phyloP scores from a whole-genome alignment of 2,113 vertebrate genomes.

The Apteryx owenii region DNA sequence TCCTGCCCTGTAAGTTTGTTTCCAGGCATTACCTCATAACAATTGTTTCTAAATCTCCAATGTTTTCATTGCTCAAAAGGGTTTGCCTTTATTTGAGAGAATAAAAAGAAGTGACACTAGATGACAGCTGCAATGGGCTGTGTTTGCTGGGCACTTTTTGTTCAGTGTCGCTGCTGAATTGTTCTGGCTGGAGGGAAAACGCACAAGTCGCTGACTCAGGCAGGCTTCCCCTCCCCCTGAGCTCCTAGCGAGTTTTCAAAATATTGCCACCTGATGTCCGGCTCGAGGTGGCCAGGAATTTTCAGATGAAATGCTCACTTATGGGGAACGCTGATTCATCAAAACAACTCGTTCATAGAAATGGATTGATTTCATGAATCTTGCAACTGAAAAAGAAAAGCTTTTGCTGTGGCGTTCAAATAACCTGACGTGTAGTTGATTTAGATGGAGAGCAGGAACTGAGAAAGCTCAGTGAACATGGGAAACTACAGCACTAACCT shows the following conservation, averaged over 20 bases:
- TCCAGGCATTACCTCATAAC: slow-evolving; percentile 52
- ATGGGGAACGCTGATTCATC: background rate
- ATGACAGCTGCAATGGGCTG: slow-evolving; percentile 69
- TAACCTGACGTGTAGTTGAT: background rate
- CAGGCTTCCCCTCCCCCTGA: background rate
- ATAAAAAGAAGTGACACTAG: slow-evolving; percentile 62
- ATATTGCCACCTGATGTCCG: background rate
- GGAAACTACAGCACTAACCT: background rate
- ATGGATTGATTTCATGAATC: background rate
- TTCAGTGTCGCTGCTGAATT: background rate
- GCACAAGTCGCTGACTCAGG: slow-evolving; percentile 1
- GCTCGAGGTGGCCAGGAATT: background rate
- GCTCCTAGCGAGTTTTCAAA: background rate
- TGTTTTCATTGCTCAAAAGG: slow-evolving; percentile 45
- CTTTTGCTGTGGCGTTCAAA: accelerated
- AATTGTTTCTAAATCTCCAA: slow-evolving; percentile 55
- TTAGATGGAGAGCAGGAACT: accelerated
- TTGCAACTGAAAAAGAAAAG: background rate
- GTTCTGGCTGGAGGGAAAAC: background rate
- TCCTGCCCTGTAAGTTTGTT: slow-evolving; percentile 10
- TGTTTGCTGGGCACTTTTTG: slow-evolving; percentile 11
- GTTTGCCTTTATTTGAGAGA: slow-evolving; percentile 61
- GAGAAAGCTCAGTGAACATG: background rate
- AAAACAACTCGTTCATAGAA: background rate
- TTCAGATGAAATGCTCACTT: background rate